Percentiles rank a stretch among this genome's conserved stretches.
Evolutionary conservation across 2,888 invertebrate species (phyloP).

Genomic region (Auanema sp.): DNA sequence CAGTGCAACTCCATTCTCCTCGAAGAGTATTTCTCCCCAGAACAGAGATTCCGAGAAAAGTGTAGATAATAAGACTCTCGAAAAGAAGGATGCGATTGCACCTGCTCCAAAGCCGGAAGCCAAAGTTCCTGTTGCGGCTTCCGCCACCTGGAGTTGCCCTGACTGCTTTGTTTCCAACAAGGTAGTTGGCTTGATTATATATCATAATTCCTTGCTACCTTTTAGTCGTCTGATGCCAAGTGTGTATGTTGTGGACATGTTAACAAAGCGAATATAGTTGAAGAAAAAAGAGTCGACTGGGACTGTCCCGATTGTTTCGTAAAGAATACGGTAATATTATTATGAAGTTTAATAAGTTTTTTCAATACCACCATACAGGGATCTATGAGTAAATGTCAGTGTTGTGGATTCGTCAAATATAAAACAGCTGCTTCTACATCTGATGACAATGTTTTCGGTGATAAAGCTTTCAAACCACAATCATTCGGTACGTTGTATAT

Average conservation of each 20-base stretch:
- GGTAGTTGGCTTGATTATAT: background rate
- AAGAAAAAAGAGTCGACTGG: conserved; percentile 6
- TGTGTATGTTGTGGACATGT: no score
- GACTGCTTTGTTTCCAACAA: conserved; percentile 17
- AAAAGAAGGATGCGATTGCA: background rate
- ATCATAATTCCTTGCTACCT: no score
- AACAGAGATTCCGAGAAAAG: no score
- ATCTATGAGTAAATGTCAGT: background rate
- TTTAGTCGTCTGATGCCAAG: no score
- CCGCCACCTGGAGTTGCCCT: conserved; percentile 6
- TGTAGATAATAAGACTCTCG: no score
- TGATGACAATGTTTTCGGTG: conserved; percentile 1
- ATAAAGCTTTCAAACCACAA: conserved; percentile 6
- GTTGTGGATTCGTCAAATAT: conserved; percentile 10
- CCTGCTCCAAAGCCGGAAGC: background rate
- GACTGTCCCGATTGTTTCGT: conserved; percentile 14
- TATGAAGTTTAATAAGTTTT: no score
- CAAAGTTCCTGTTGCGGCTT: background rate
- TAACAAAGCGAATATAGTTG: background rate
- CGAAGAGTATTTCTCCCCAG: no score
- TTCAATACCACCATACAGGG: conserved; percentile 4
- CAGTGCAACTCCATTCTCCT: background rate
- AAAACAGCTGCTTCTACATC: background rate
- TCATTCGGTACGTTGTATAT: background rate
- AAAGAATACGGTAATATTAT: conserved; percentile 7